Evolutionary conservation across 2,888 invertebrate genomes (phyloP).

Genomic region (Eupithecia subumbrata): DNA sequence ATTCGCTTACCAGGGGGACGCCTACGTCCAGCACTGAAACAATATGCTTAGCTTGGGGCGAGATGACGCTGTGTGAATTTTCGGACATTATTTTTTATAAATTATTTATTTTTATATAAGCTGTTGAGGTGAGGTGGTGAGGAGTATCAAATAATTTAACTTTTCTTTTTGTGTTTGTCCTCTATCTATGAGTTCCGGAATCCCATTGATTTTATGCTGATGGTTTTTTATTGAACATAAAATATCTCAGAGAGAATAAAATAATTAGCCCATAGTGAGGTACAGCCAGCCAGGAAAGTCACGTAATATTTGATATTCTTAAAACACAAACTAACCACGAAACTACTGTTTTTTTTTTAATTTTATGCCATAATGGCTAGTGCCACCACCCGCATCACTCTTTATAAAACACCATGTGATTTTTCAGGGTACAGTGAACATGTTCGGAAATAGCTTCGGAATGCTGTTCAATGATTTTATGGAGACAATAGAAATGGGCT

Average conservation of each 20-base stretch:
- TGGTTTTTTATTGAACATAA: neutral
- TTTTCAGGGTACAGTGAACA: constrained; percentile 53
- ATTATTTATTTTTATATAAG: too few species aligned
- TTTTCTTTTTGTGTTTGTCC: neutral
- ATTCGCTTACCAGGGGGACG: too few species aligned
- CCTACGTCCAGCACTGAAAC: too few species aligned
- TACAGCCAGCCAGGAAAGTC: neutral
- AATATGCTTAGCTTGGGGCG: too few species aligned
- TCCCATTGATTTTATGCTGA: neutral
- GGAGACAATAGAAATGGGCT: constrained; percentile 55
- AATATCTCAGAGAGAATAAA: neutral
- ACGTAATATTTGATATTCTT: neutral
- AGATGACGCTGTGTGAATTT: too few species aligned
- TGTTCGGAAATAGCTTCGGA: constrained; percentile 59
- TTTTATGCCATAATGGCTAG: too few species aligned
- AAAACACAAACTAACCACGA: neutral
- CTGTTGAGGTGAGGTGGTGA: too few species aligned
- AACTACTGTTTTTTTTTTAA: neutral
- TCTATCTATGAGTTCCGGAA: neutral
- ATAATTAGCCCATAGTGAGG: neutral
- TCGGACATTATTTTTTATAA: too few species aligned
- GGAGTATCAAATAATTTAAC: too few species aligned
- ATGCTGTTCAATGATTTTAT: constrained; percentile 69
- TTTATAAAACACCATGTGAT: too few species aligned
- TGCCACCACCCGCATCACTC: too few species aligned